phyloP scores from a whole-genome alignment of 92 coral and sea anemone genomes.

The Epizoanthus ramosus region DNA sequence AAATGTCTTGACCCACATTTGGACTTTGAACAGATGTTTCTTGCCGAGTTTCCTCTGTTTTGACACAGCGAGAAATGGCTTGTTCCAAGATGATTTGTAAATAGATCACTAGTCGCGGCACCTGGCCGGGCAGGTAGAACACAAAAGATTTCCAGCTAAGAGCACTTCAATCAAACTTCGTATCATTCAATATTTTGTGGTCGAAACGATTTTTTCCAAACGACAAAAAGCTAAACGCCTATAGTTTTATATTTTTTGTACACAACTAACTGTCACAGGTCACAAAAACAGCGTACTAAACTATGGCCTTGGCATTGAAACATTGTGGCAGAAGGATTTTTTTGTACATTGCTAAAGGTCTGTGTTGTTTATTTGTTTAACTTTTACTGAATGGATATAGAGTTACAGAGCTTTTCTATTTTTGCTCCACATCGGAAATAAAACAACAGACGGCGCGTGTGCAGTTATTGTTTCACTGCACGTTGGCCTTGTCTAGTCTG shows the following conservation, averaged over 20 bases:
- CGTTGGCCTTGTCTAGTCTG: too few species aligned
- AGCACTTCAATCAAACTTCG: background rate
- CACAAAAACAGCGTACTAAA: background rate
- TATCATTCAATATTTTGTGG: background rate
- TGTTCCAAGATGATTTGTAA: background rate
- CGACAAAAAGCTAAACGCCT: background rate
- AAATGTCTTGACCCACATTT: too few species aligned
- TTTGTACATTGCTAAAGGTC: background rate
- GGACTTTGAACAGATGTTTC: background rate
- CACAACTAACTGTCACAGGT: background rate
- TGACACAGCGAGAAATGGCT: background rate
- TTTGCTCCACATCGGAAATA: conserved; percentile 3
- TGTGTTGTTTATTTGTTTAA: too few species aligned
- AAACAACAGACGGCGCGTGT: conserved; percentile 28
- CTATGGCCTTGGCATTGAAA: background rate
- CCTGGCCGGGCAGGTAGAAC: conserved; percentile 20
- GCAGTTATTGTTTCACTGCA: background rate
- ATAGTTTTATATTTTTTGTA: too few species aligned
- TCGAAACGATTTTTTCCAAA: background rate
- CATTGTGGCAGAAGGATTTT: background rate
- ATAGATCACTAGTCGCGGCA: conserved; percentile 14
- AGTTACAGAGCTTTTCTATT: conserved; percentile 11
- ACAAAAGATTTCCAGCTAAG: conserved; percentile 8
- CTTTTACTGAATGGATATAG: background rate
- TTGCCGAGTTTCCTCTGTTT: background rate